phyloP scores from a whole-genome alignment of 2,113 vertebrate genomes.

The Eidolon helvum region DNA sequence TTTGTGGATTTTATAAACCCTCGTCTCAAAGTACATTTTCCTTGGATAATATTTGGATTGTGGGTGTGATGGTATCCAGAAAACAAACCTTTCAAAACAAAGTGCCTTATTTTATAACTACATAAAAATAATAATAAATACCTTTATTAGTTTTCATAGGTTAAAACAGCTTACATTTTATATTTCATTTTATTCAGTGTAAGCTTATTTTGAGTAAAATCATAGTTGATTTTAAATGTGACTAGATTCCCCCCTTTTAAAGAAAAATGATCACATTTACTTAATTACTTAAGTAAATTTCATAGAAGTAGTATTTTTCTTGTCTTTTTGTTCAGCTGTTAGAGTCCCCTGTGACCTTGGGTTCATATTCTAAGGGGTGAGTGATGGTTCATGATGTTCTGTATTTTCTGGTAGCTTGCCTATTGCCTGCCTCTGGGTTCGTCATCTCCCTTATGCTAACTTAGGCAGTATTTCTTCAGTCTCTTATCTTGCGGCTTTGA shows the following conservation, averaged over 20 bases:
- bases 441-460: conserved; percentile 86
- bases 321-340: conserved; percentile 45
- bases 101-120: not conserved
- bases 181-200: not conserved
- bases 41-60: not conserved
- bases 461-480: conserved; percentile 85
- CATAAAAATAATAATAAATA: not conserved
- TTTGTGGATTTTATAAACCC: conserved; percentile 28
- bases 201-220: conserved; percentile 39
- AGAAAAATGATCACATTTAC: not conserved
- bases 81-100: not conserved
- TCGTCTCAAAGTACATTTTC: not conserved
- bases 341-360: conserved; percentile 82
- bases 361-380: conserved; percentile 63
- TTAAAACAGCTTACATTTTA: not conserved
- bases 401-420: conserved; percentile 84
- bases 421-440: conserved; percentile 85
- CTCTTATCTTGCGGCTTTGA: conserved; percentile 91
- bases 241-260: not conserved
- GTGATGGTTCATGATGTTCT: conserved; percentile 63
- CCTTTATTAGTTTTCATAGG: not conserved
- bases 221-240: not conserved
- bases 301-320: not conserved
- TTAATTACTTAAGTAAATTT: not conserved
- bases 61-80: not conserved